Evolutionary conservation across 37 sponge, comb jelly and placozoan species (phyloP).

Genomic region (Spongilla lacustris): DNA sequence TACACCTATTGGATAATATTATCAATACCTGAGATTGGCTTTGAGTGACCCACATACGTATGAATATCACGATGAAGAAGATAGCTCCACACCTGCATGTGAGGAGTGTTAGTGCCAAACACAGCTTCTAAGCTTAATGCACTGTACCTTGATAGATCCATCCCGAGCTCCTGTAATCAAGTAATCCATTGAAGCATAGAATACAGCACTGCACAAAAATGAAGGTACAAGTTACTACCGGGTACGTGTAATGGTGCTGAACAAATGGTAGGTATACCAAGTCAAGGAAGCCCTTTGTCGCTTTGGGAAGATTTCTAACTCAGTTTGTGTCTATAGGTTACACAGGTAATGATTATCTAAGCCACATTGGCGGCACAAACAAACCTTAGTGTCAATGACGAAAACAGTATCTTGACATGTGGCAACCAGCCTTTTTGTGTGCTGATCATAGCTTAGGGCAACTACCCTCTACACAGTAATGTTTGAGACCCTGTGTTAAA

Average conservation of each 20-base stretch:
- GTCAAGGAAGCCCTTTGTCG: conserved; percentile 14
- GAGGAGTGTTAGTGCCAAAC: neutral
- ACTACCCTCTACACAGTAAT: conserved; percentile 20
- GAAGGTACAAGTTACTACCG: no score
- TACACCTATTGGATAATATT: neutral
- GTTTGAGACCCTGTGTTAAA: neutral
- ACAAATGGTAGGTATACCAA: conserved; percentile 13
- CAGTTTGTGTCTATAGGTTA: neutral
- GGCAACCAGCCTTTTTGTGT: conserved; percentile 9
- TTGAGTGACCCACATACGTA: conserved; percentile 24
- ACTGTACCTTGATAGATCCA: conserved; percentile 55
- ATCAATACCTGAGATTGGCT: conserved; percentile 28
- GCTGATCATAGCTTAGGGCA: conserved; percentile 5
- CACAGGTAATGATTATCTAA: no score
- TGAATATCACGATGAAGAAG: conserved; percentile 12
- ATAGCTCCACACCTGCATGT: conserved; percentile 44
- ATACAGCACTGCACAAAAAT: conserved; percentile 27
- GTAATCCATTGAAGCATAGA: conserved; percentile 23
- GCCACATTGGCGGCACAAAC: neutral
- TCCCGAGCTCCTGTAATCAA: conserved; percentile 53
- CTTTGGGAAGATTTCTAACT: neutral
- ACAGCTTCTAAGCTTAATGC: neutral
- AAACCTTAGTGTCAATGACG: conserved; percentile 42
- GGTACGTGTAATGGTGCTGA: no score
- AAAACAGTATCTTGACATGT: conserved; percentile 28